Evolutionary conservation across 1,140 invertebrate genomes (phyloP), one percentile per base, ranked within the genome.

Genomic region (Octopus bimaculoides): DNA sequence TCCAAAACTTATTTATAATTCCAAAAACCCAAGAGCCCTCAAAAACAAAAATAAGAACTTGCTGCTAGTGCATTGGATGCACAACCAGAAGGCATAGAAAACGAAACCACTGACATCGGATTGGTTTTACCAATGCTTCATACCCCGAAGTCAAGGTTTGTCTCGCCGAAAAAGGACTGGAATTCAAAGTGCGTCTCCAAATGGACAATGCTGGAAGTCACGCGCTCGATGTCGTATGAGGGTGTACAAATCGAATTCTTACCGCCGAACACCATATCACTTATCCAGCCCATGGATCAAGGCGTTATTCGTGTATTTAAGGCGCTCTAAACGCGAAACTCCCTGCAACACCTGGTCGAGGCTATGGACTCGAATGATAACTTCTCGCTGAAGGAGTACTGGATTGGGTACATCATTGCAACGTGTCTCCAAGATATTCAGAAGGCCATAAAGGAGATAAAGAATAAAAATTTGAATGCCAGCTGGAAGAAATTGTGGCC

Each of bases 311-410:
- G 61, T n/a, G 61, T 3, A 2, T 66, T 66, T 66, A 66, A 66
- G 61, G 61, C 61, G 12, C 61, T 66, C 61, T 66, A 3, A 2
- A 66, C 61, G 61, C 61, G 61, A 66, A 66, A 66, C 61, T 12
- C 61, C 61, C 61, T 66, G 61, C 61, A 66, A 66, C 12, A 66
- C 61, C 61, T 66, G 12, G 61, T 66, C n/a, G 61, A 66, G n/a
- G 61, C 61, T 66, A n/a, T 66, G 61, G 61, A 66, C 61, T 66
- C 61, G 12, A 3, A 66, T n/a, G 61, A 66, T 14, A n/a, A 66
- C 61, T 66, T 66, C 61, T 66, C 61, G n/a, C 61, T 66, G n/a
- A 66, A 66, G 61, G 61, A 12, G 61, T 66, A 66, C 61, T 66
- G 61, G 61, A 1, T 1, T 66, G 61, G n/a, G 12, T 66, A 66